Conservation (phyloP, 2,888 invertebrate species). For the Drosophila paramelanica region DNA sequence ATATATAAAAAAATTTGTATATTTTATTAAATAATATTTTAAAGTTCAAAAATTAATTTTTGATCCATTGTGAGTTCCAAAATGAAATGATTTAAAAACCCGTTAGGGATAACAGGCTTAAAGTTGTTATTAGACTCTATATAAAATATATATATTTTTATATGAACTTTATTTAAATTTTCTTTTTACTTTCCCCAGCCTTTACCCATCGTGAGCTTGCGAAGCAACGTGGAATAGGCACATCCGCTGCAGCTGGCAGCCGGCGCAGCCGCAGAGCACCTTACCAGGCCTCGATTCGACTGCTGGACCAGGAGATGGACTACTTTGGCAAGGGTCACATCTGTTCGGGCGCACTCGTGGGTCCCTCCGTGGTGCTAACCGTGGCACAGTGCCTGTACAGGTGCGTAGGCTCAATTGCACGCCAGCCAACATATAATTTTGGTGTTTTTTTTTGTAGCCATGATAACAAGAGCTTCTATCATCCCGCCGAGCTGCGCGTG, state of each 20-base stretch:
- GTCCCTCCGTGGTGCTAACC: slow-evolving; percentile 79
- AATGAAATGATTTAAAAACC: too few species aligned
- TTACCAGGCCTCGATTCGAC: slow-evolving; percentile 82
- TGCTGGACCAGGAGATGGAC: slow-evolving; percentile 62
- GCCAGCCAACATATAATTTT: too few species aligned
- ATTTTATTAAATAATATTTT: too few species aligned
- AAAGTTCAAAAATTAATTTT: too few species aligned
- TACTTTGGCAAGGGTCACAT: slow-evolving; percentile 82
- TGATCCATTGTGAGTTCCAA: too few species aligned
- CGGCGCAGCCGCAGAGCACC: slow-evolving; percentile 33
- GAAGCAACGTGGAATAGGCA: slow-evolving; percentile 45
- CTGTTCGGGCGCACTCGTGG: slow-evolving; percentile 82
- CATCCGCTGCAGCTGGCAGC: not conserved
- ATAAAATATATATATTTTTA: too few species aligned
- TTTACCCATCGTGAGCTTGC: slow-evolving; percentile 60
- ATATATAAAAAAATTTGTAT: too few species aligned
- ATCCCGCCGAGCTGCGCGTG: slow-evolving; percentile 80
- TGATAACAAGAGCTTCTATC: slow-evolving; percentile 54
- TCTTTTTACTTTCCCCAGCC: slow-evolving; percentile 22
- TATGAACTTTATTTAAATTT: not conserved
- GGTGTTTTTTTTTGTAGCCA: slow-evolving; percentile 23
- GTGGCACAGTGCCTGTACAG: slow-evolving; percentile 78
- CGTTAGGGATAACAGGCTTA: too few species aligned
- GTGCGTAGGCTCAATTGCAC: slow-evolving; percentile 56
- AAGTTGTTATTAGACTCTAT: too few species aligned